Base-by-base conservation (phyloP, 2,113 vertebrate species). In the Numenius arquata region DNA sequence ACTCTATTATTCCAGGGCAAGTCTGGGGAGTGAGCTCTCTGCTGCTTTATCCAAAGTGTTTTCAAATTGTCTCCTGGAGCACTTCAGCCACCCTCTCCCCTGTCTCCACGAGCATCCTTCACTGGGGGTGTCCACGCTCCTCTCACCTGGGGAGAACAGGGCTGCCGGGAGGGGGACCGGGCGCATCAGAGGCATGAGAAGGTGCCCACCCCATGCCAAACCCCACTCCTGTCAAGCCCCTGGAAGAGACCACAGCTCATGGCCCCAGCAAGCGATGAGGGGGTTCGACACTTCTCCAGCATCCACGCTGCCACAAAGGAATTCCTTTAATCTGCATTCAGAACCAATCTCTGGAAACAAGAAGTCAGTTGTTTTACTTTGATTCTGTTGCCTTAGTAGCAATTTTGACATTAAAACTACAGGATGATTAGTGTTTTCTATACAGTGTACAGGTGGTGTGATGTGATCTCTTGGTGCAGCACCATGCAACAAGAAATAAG, bases 211-310 rank as follows among this genome's bases (percentile, higher is more conserved):
- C 30, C 7, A 6, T 2, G 1, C 40, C 26, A 32, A 32, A 17
- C 55, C 50, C 7, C 1, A 4, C 25, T n/a, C 6, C 26, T 1
- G 1, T 6, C 18, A 8, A 22, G 17, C 9, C 40, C 56, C 18
- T 6, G n/a, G 21, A 16, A 8, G 8, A 43, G 8, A 36, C 7
- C 0, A 0, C 3, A 7, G 11, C 43, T 23, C 4, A 0, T 2
- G 25, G 38, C 34, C 52, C 52, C 59, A 47, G 52, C 11, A 17
- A 43, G 9, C 1, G 0, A 41, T 41, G 15, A 2, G 13, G 12
- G 26, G n/a, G 41, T 45, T 53, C 6, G 1, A 27, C 25, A 5
- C 15, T 15, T 52, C 65, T 34, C 36, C 80, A 52, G 53, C 48
- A 55, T 7, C 43, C 68, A 22, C 29, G 2, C 9, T 19, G 55